Base-by-base conservation (phyloP, 1,140 invertebrate species). In the Pseudachorutes palmiensis region DNA sequence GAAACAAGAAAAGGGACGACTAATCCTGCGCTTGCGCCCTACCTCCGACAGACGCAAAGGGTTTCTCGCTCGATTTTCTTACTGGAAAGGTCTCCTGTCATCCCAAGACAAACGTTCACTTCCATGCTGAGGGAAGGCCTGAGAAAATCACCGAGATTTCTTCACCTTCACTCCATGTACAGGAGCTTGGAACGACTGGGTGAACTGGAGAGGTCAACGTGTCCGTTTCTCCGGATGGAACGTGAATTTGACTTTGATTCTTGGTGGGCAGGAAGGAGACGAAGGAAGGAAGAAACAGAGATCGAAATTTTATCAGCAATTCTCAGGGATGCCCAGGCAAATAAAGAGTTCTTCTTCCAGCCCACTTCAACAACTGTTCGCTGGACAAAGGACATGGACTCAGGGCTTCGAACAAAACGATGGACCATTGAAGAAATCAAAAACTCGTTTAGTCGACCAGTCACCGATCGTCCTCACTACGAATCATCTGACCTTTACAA, bases 111-210 rank as follows among this genome's bases (percentile, higher is more conserved):
- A 31, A 51, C 32, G 5, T 58, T 58, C 41, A 59, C 60, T 9
- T 57, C 48, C 9, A 26, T 64, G 1, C 22, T 41, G 14, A 19
- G 66, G 29, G 33, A 55, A 41, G 49, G 64, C 22, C 26, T 63
- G 9, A 19, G 82, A 51, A 86, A 86, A 75, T 91, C 88, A 0
- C 86, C 88, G 65, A 84, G 88, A 60, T 96, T 96, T 78, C 85
- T 87, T 66, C 90, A 92, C 67, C 80, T 97, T 3, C 87, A 90
- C 76, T 86, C 88, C 55, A 90, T 94, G 76, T 96, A 94, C 76
- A 81, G 85, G 31, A 91, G 87, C 70, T 81, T 96, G 41, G 92
- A 94, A 78, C 84, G 90, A 75, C 86, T 94, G 57, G 87, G 86
- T 0, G 83, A 92, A 69, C 79, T 97, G 33, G 90, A 92, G 79